Conservation (phyloP, 1,140 invertebrate species). For the Linepithema humile region DNA sequence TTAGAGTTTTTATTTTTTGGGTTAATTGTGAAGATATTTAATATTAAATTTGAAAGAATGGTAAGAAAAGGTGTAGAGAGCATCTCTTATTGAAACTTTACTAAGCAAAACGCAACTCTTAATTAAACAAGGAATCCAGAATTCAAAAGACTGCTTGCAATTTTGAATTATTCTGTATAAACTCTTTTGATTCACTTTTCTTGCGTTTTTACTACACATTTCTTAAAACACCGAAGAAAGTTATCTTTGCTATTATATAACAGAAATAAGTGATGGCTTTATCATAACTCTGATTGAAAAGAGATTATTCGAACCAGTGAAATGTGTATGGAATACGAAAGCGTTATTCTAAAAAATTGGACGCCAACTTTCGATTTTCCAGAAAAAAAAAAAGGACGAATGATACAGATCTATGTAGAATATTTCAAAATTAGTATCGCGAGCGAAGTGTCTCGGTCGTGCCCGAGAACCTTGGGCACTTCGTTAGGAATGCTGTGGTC, state of each 20-base stretch:
- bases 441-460: not conserved
- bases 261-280: not conserved
- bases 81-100: not conserved
- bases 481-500: not conserved
- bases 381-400: too few species aligned
- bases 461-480: not conserved
- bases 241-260: not conserved
- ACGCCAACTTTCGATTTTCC: too few species aligned
- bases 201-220: not conserved
- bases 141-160: not conserved
- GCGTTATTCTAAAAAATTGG: too few species aligned
- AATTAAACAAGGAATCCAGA: conserved; percentile 15
- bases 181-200: not conserved
- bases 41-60: not conserved
- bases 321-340: too few species aligned
- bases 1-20: not conserved
- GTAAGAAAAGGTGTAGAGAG: not conserved
- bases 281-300: not conserved
- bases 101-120: not conserved
- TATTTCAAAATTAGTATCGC: not conserved
- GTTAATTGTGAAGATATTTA: not conserved
- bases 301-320: not conserved
- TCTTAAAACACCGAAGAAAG: not conserved
- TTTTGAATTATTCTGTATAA: not conserved
- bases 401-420: too few species aligned